These are phyloP conservation scores for Periophthalmodon schlosseri DNA, from an alignment of 2,113 vertebrate species.

Conservation along the genomic window DNA sequence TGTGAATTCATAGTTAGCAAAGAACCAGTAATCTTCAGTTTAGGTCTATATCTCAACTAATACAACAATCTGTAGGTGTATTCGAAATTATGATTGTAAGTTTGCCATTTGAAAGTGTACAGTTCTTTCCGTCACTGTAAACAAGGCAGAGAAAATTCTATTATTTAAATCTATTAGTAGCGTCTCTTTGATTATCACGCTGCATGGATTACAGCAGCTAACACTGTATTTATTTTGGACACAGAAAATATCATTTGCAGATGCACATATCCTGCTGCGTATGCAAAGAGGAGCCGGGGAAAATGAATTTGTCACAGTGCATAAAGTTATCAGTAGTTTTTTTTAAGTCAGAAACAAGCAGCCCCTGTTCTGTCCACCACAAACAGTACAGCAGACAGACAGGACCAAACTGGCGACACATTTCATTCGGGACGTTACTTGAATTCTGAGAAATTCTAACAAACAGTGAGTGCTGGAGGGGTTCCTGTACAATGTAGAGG, in stretches of 20 bases:
- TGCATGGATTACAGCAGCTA: not conserved
- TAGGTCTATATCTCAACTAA: too few species aligned
- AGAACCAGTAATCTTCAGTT: too few species aligned
- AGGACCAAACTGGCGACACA: not conserved
- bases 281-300: not conserved
- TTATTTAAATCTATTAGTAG: not conserved
- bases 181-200: not conserved
- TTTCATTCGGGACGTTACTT: not conserved
- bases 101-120: not conserved
- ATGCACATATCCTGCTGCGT: not conserved
- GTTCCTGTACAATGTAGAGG: too few species aligned
- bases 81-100: too few species aligned
- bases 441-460: not conserved
- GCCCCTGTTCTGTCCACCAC: not conserved
- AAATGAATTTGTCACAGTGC: not conserved
- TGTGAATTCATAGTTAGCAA: too few species aligned
- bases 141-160: not conserved
- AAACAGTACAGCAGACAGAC: not conserved
- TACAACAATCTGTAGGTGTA: too few species aligned
- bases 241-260: not conserved
- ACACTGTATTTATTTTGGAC: not conserved
- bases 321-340: not conserved
- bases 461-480: too few species aligned
- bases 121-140: not conserved
- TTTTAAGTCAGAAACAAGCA: not conserved